Evolutionary conservation across 1,140 invertebrate genomes (phyloP), one percentile per base, ranked within the genome.

Genomic region (Apis cerana): DNA sequence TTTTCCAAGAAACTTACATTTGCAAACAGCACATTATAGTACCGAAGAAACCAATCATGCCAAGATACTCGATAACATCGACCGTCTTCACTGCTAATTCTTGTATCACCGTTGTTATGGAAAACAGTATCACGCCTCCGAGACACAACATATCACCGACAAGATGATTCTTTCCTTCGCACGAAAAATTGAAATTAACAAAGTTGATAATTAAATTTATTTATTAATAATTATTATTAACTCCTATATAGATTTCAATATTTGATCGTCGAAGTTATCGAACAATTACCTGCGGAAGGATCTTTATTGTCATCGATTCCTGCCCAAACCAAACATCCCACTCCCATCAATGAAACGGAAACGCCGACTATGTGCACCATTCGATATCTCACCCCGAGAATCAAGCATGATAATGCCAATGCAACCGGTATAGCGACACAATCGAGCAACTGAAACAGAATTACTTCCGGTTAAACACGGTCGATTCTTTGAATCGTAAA

Each of bases 391-490:
- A 95, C 96, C 80, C 96, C 96, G 85, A 96, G 95, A 91, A 95
- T 96, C 88, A 95, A 93, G 95, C 95, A 97, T 19, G 96, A 97
- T 54, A 97, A 93, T 13, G 96, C 95, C 84, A 98, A 91, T 9
- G 97, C 97, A 27, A 97, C 97, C 2, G 97, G 97, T 83, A 98
- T 97, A 27, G 97, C 97, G 81, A 97, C 97, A 93, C 97, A 98
- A 89, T 98, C 97, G 83, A 98, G 94, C 88, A 98, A 94, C 97
- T 98, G 95, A 94, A 96, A 96, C n/a, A 79, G 62, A 81, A 82
- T 82, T 59, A 52, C 50, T 19, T 13, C 21, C 21, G 56, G 10
- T 56, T 21, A 17, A 78, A 43, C 0, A 54, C 17, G 15, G 1
- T 67, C 43, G 33, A n/a, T 19, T 17, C 27, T 27, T 7, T 21